phyloP scores from a whole-genome alignment of 2,888 invertebrate species.

The Elegia similella region DNA sequence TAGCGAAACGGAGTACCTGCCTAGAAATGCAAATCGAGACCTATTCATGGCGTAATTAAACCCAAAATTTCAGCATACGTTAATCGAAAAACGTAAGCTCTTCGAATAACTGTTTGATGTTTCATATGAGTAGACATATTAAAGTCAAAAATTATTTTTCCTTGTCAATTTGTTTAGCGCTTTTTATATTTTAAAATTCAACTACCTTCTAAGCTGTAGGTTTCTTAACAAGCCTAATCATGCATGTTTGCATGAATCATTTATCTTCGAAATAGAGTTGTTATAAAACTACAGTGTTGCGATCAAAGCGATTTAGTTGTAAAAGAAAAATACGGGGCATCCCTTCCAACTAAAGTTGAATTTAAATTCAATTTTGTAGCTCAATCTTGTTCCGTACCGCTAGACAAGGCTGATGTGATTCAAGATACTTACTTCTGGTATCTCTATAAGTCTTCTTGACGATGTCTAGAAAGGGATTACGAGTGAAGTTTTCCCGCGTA shows the following conservation, averaged over 20 bases:
- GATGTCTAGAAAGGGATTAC: slow-evolving; percentile 92
- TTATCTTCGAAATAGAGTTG: no score
- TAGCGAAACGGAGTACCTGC: background rate
- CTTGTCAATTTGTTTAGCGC: no score
- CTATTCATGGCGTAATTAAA: background rate
- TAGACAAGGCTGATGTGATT: slow-evolving; percentile 1
- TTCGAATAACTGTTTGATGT: no score
- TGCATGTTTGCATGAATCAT: no score
- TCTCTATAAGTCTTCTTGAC: slow-evolving; percentile 91
- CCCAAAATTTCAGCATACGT: background rate
- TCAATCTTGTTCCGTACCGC: background rate
- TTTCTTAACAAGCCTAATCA: no score
- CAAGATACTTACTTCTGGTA: slow-evolving; percentile 89
- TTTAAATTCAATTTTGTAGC: background rate
- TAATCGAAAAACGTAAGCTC: background rate
- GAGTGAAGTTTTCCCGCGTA: slow-evolving; percentile 85
- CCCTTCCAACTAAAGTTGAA: background rate
- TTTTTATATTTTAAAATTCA: no score
- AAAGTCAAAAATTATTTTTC: no score
- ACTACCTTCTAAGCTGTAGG: no score
- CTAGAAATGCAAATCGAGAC: background rate
- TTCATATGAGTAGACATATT: no score
- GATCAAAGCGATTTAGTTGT: no score
- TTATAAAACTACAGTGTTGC: no score
- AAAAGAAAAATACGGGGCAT: background rate